Evolutionary conservation across 2,888 invertebrate species (phyloP).

Genomic region (Caradrina kadenii): DNA sequence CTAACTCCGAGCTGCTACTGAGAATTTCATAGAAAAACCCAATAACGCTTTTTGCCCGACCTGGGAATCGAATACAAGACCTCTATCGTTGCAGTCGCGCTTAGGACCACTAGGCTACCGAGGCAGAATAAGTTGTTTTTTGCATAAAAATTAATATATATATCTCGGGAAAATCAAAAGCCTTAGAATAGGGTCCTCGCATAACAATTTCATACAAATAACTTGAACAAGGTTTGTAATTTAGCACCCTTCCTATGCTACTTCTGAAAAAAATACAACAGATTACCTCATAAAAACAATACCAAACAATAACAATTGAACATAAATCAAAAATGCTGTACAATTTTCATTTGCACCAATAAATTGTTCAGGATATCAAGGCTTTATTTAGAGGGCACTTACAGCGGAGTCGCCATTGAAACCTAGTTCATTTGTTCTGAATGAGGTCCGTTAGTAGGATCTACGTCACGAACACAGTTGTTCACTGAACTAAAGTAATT

Average conservation of each 20-base stretch:
- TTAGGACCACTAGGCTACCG: too few relatives aligned
- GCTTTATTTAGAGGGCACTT: conserved; percentile 71
- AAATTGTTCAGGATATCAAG: conserved; percentile 41
- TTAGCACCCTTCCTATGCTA: background rate
- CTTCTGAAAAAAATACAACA: background rate
- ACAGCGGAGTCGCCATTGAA: conserved; percentile 68
- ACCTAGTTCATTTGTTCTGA: conserved; percentile 74
- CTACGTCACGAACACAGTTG: conserved; percentile 67
- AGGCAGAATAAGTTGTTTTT: too few relatives aligned
- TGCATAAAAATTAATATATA: too few relatives aligned
- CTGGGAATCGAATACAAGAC: too few relatives aligned
- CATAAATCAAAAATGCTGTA: conserved; percentile 24
- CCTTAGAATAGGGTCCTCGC: too few relatives aligned
- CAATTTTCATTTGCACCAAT: conserved; percentile 30
- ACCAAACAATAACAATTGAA: conserved; percentile 6
- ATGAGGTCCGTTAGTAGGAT: conserved; percentile 68
- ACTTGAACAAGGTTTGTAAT: background rate
- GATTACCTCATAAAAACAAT: background rate
- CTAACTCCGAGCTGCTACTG: too few relatives aligned
- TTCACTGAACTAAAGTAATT: conserved; percentile 66
- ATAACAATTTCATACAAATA: background rate
- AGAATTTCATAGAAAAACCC: too few relatives aligned
- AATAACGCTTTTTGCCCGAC: too few relatives aligned
- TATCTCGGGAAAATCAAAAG: too few relatives aligned
- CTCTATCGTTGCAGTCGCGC: too few relatives aligned